phyloP scores from a whole-genome alignment of 2,797 vertebrate genomes.

The Myotis pilosus region DNA sequence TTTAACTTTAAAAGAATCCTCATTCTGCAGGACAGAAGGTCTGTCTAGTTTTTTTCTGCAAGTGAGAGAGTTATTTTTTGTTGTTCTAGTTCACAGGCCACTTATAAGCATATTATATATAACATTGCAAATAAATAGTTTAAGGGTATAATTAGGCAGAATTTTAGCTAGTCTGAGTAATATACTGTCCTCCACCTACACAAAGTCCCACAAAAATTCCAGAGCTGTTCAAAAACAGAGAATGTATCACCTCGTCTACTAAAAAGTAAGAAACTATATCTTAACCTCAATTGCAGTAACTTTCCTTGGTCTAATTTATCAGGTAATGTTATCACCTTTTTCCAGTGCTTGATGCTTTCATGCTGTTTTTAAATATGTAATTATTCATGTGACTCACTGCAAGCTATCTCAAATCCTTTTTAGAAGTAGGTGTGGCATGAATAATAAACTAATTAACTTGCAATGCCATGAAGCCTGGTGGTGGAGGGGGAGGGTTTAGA shows the following conservation, averaged over 20 bases:
- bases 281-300: neutral
- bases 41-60: neutral
- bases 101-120: neutral
- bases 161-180: neutral
- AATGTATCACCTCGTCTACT: neutral
- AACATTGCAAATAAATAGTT: neutral
- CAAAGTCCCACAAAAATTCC: neutral
- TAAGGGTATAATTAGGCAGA: constrained; percentile 34
- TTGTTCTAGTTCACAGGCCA: neutral
- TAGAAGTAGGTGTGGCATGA: constrained; percentile 63
- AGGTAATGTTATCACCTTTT: constrained; percentile 36
- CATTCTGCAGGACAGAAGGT: neutral
- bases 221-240: neutral
- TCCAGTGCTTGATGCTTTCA: constrained; percentile 27
- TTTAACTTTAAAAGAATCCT: constrained; percentile 7
- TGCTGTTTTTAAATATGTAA: constrained; percentile 61
- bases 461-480: neutral
- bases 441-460: constrained; percentile 72
- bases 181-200: neutral
- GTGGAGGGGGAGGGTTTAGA: too few relatives aligned
- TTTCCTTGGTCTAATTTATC: constrained; percentile 44
- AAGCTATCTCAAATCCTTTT: constrained; percentile 64
- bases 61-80: neutral
- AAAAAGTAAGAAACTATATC: neutral
- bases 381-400: constrained; percentile 71